phyloP scores from a whole-genome alignment of 2,888 invertebrate genomes.

The Hedychridium roseum region DNA sequence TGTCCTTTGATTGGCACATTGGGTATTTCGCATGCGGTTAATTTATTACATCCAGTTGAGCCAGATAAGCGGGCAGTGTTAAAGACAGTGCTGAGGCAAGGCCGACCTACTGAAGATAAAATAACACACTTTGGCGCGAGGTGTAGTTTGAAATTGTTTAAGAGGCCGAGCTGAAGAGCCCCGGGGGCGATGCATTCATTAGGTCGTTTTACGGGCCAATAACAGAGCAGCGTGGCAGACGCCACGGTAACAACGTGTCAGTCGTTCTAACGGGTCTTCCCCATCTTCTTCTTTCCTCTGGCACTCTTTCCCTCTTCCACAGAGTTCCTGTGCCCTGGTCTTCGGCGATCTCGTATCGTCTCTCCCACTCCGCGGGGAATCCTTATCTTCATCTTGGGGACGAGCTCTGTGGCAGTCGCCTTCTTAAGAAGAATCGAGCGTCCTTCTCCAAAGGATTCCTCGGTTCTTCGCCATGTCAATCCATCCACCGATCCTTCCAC shows the following conservation, averaged over 20 bases:
- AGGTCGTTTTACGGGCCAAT: constrained; percentile 56
- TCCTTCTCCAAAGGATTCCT: too few relatives aligned
- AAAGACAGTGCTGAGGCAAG: too few relatives aligned
- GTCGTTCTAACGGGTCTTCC: constrained; percentile 56
- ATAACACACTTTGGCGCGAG: constrained; percentile 31
- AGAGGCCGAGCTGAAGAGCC: constrained; percentile 29
- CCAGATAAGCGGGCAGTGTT: too few relatives aligned
- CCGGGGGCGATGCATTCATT: constrained; percentile 59
- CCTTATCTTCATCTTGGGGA: too few relatives aligned
- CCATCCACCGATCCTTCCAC: too few relatives aligned
- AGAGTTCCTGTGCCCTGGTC: too few relatives aligned
- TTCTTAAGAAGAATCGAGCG: too few relatives aligned
- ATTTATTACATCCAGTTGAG: too few relatives aligned
- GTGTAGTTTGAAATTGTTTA: constrained; percentile 52
- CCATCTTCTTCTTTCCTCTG: constrained; percentile 28
- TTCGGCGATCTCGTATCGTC: too few relatives aligned
- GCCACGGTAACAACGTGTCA: constrained; percentile 57
- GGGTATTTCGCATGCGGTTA: not conserved
- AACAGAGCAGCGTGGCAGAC: constrained; percentile 46
- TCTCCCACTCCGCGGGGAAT: too few relatives aligned
- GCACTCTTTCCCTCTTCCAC: not conserved
- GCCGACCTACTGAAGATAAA: constrained; percentile 43
- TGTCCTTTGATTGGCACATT: not conserved
- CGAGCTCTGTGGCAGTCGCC: too few relatives aligned
- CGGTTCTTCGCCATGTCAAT: too few relatives aligned